Evolutionary conservation across 2,113 vertebrate genomes (phyloP).

Genomic region (Irena cyanogastra): DNA sequence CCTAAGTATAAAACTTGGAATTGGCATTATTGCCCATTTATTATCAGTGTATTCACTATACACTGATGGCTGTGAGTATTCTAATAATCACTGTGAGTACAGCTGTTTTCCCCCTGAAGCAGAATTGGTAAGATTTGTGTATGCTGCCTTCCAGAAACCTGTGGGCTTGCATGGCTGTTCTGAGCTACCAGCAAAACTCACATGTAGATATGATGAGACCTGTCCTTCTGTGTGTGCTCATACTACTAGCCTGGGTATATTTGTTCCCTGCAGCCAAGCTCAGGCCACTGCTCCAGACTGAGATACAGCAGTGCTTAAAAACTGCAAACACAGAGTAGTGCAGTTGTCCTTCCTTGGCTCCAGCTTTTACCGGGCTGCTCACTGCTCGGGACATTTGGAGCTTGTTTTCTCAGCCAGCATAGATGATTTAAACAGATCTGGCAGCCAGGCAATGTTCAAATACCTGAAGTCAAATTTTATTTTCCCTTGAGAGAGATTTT

Average conservation of each 20-base stretch:
- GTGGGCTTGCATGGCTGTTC: background rate
- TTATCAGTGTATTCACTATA: background rate
- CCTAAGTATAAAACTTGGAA: background rate
- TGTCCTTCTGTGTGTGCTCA: background rate
- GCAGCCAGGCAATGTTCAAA: background rate
- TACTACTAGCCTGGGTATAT: background rate
- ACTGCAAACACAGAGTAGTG: background rate
- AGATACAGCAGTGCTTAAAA: background rate
- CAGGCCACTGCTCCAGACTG: background rate
- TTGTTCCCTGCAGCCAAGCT: background rate
- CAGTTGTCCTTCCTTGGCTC: background rate
- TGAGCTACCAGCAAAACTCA: background rate
- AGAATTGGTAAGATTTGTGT: background rate
- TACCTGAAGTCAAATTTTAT: background rate
- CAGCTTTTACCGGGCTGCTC: background rate
- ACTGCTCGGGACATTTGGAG: conserved; percentile 6
- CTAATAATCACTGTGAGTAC: background rate
- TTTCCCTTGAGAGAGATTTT: background rate
- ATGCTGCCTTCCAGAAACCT: background rate
- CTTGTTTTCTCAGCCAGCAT: conserved; percentile 1
- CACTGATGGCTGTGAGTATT: background rate
- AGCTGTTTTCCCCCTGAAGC: background rate
- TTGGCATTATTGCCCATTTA: background rate
- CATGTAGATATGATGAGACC: background rate
- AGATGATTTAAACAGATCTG: conserved; percentile 1